phyloP scores from a whole-genome alignment of 1,140 invertebrate species.

The Procambarus virginalis region DNA sequence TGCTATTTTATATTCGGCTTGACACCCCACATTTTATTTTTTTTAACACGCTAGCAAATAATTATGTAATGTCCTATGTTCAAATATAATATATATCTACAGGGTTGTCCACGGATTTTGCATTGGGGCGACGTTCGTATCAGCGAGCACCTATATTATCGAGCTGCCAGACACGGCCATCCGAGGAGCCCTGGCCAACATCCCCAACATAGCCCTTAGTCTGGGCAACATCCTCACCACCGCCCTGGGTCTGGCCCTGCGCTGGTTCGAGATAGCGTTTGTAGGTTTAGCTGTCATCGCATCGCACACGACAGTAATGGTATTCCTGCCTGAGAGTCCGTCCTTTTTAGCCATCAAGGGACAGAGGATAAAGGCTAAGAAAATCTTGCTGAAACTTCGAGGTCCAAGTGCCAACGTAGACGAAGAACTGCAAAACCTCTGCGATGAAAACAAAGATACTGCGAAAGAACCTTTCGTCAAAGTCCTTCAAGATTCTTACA shows the following conservation, averaged over 20 bases:
- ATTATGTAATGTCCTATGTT: too few relatives aligned
- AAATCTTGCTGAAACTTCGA: slow-evolving; percentile 13
- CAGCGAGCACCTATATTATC: slow-evolving; percentile 29
- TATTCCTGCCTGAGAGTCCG: slow-evolving; percentile 50
- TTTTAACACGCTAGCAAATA: too few relatives aligned
- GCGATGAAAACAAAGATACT: slow-evolving; percentile 8
- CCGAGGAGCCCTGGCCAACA: slow-evolving; percentile 26
- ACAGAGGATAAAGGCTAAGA: slow-evolving; percentile 7
- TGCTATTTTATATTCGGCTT: too few relatives aligned
- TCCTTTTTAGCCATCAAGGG: slow-evolving; percentile 14
- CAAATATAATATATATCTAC: neutral
- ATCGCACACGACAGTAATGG: slow-evolving; percentile 1
- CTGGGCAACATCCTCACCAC: slow-evolving; percentile 28
- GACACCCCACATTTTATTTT: too few relatives aligned
- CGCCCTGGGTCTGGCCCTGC: slow-evolving; percentile 3
- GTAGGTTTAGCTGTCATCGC: slow-evolving; percentile 21
- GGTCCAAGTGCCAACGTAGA: slow-evolving; percentile 25
- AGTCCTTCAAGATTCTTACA: slow-evolving; percentile 1
- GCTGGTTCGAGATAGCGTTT: slow-evolving; percentile 47
- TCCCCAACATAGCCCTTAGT: slow-evolving; percentile 26
- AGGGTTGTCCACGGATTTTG: slow-evolving; percentile 46
- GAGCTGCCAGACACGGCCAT: slow-evolving; percentile 37
- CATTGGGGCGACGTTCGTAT: slow-evolving; percentile 23
- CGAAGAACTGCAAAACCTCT: slow-evolving; percentile 24
- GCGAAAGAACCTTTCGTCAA: neutral